Base-by-base conservation (phyloP, 1,140 invertebrate species). In the Drosophila parvula region DNA sequence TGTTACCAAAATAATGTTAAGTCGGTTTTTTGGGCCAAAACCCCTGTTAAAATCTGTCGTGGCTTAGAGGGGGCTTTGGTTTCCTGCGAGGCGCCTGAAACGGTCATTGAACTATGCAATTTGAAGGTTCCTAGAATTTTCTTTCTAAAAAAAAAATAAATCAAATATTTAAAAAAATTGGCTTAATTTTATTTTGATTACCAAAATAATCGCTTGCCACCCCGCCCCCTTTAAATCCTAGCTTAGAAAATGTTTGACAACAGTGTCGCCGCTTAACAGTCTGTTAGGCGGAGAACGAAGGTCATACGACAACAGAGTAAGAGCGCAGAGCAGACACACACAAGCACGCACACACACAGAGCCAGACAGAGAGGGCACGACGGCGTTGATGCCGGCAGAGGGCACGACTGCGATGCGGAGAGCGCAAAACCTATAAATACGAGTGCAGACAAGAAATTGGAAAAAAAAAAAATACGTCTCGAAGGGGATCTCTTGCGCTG, bases 361-460 rank as follows among this genome's bases (percentile, higher is more conserved):
- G 30, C n/a, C n/a, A 16, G 50, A 32, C 50, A 53, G 50, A 53
- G 50, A 30, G 47, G 50, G 50, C 50, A 53, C 16, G 32, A 36
- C 30, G 16, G 12, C 16, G 22, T 22, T 22, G 32, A 38, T 22
- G 51, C 51, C 51, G 51, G 51, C 51, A 55, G 51, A 55, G 51
- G 51, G 51, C 51, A 55, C 34, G 32, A n/a, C 51, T 38, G 51
- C 51, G 51, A 27, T 36, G 51, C 34, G 14, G 18, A 55, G 51
- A 55, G 51, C 51, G 34, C 51, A 55, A 55, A 55, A 55, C 51
- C 51, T 55, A 55, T 55, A 55, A 55, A 55, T 55, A 55, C 51
- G 34, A 38, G 51, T 55, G 51, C 51, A 55, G 51, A 22, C 51
- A 22, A 22, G 7, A 38, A 38, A 38, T 22, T 38, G 18, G 10